These are phyloP conservation scores for Australoheros scitulus DNA, from an alignment of 2,113 vertebrate species.

Conservation along the genomic window DNA sequence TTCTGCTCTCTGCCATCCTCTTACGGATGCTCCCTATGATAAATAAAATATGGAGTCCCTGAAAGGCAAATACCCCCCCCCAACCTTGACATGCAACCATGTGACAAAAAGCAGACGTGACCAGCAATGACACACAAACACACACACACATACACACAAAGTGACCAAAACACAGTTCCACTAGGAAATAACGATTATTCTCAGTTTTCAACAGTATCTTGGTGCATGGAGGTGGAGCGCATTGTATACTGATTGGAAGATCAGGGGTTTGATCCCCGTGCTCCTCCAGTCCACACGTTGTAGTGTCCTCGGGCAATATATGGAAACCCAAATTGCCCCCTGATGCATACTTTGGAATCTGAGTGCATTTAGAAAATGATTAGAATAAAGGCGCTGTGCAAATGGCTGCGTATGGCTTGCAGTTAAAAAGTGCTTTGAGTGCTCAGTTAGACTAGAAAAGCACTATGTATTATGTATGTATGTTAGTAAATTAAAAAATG, in stretches of 20 bases:
- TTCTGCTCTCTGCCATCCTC: not conserved
- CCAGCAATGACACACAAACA: constrained; percentile 18
- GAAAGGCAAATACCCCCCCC: constrained; percentile 34
- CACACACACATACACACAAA: not conserved
- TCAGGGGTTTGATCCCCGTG: not conserved
- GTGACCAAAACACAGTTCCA: not conserved
- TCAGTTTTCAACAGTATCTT: not conserved
- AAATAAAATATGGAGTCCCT: constrained; percentile 59
- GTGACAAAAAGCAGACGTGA: constrained; percentile 35
- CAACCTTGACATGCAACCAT: constrained; percentile 27
- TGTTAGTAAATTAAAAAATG: not conserved
- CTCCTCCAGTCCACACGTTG: not conserved
- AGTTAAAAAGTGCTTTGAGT: not conserved
- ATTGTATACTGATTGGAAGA: not conserved
- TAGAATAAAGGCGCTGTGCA: not conserved
- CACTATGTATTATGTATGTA: too few species aligned
- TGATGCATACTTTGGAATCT: not conserved
- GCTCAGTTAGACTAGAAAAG: too few species aligned
- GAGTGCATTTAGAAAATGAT: not conserved
- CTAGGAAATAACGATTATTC: not conserved
- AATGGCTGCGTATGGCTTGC: not conserved
- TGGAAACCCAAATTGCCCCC: not conserved
- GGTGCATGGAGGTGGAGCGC: not conserved
- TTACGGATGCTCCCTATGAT: constrained; percentile 27
- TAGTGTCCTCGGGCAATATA: not conserved